Conservation (phyloP, 1,140 invertebrate genomes). For the Trichonephila inaurata region DNA sequence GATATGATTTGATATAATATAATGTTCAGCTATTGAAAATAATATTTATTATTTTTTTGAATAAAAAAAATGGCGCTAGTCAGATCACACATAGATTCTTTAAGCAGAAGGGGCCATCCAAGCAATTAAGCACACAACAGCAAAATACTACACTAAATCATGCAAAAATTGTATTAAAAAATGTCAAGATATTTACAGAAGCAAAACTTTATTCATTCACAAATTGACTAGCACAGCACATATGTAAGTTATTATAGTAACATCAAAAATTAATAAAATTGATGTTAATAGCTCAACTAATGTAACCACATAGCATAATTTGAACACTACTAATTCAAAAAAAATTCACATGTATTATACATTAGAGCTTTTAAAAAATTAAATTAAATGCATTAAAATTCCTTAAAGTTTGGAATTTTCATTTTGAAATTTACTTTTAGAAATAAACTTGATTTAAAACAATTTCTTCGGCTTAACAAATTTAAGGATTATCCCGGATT, state of each 20-base stretch:
- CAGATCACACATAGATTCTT: constrained; percentile 40
- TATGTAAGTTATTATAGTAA: background rate
- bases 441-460: too few relatives aligned
- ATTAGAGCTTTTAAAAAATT: background rate
- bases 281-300: constrained; percentile 38
- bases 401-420: too few relatives aligned
- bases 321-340: background rate
- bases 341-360: background rate
- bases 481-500: too few relatives aligned
- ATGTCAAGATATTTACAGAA: constrained; percentile 65
- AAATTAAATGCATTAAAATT: constrained; percentile 24
- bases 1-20: background rate
- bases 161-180: constrained; percentile 52
- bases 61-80: constrained; percentile 19
- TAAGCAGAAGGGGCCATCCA: constrained; percentile 49
- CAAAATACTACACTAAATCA: constrained; percentile 44
- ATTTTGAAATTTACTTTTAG: too few relatives aligned
- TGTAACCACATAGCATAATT: constrained; percentile 1
- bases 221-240: constrained; percentile 64
- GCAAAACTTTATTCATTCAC: constrained; percentile 35
- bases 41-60: background rate
- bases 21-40: background rate
- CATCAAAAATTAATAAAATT: constrained; percentile 32
- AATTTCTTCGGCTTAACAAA: too few relatives aligned
- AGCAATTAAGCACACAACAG: constrained; percentile 42